Percentiles rank a stretch among this genome's conserved stretches.
These are phyloP conservation scores for Benitochromis conjunctus DNA, from an alignment of 2,113 vertebrate genomes.

Conservation along the genomic window DNA sequence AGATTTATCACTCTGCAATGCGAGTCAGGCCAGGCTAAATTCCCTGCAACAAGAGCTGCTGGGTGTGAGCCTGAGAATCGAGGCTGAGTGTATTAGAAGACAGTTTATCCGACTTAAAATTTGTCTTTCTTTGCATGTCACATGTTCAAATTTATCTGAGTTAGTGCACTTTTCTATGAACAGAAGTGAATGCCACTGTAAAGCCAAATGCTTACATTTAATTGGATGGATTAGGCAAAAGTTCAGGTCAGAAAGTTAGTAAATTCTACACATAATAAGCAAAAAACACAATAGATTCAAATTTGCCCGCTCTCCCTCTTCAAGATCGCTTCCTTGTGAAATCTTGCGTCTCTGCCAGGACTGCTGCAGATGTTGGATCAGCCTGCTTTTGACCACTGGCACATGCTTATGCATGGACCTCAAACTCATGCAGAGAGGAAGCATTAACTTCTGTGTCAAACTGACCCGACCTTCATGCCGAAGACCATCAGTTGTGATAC, in stretches of 20 bases:
- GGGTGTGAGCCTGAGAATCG: constrained; percentile 55
- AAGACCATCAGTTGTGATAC: background rate
- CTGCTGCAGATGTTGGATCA: background rate
- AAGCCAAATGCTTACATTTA: background rate
- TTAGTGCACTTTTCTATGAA: background rate
- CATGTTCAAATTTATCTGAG: background rate
- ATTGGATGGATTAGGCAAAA: background rate
- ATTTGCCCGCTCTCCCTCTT: background rate
- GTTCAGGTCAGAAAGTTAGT: background rate
- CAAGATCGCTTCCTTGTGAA: background rate
- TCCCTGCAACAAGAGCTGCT: constrained; percentile 57
- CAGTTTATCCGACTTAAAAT: background rate
- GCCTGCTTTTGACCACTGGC: background rate
- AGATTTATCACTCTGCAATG: constrained; percentile 73
- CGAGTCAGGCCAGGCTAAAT: constrained; percentile 54
- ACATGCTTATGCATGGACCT: background rate
- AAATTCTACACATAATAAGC: background rate
- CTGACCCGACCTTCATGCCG: background rate
- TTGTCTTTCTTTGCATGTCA: background rate
- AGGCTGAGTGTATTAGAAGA: constrained; percentile 13
- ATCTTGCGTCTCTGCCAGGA: background rate
- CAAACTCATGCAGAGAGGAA: background rate
- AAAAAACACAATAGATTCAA: background rate
- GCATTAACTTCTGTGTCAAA: background rate
- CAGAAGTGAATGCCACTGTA: background rate